Conservation (phyloP, 2,888 invertebrate genomes). For the Eupithecia inturbata region DNA sequence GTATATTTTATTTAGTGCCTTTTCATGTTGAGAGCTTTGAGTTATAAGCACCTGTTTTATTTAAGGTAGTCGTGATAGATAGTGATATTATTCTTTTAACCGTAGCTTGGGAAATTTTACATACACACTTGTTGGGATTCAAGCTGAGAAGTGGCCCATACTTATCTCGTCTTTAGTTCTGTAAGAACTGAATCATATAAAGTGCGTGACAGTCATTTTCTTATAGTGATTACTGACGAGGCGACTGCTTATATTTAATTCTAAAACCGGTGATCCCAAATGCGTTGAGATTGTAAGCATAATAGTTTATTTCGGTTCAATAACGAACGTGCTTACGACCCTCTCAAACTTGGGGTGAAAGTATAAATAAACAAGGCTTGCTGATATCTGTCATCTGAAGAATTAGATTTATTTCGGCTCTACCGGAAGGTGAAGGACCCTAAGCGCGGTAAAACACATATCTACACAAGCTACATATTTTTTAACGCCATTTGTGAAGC, state of each 20-base stretch:
- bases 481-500: conserved; percentile 52
- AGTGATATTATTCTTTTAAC: conserved; percentile 29
- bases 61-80: conserved; percentile 43
- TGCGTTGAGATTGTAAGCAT: conserved; percentile 70
- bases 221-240: not conserved
- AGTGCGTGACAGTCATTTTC: not conserved
- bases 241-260: conserved; percentile 38
- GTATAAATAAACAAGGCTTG: conserved; percentile 83
- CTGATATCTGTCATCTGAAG: conserved; percentile 83
- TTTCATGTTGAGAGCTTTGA: conserved; percentile 62
- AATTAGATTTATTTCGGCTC: conserved; percentile 82
- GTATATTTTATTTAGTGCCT: conserved; percentile 64
- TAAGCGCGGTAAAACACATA: conserved; percentile 61
- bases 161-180: not conserved
- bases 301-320: conserved; percentile 78
- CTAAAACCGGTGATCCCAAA: conserved; percentile 44
- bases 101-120: not conserved
- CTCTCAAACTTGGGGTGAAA: conserved; percentile 71
- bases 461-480: conserved; percentile 39
- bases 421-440: conserved; percentile 79
- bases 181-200: not conserved
- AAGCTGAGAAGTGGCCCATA: not conserved
- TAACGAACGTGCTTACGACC: conserved; percentile 68
- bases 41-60: conserved; percentile 54
- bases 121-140: conserved; percentile 6